Evolutionary conservation across 2,113 vertebrate genomes (phyloP).

Genomic region (Phalacrocorax brasilianus): DNA sequence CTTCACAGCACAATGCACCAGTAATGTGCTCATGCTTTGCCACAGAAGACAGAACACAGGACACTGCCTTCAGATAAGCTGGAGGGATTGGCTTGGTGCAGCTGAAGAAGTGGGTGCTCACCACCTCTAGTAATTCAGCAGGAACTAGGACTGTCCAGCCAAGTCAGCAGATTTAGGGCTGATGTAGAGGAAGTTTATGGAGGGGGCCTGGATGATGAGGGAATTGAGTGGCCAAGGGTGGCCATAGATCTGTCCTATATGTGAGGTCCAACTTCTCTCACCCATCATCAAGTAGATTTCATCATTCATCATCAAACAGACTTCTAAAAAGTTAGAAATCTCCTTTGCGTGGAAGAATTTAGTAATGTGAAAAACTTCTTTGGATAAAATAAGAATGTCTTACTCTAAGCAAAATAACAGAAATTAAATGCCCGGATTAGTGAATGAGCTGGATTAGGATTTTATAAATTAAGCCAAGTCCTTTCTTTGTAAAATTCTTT

Average conservation of each 20-base stretch:
- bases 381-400: neutral
- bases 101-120: neutral
- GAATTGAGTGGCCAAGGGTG: neutral
- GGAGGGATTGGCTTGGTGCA: neutral
- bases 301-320: neutral
- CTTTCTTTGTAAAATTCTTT: neutral
- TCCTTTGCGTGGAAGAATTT: neutral
- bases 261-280: neutral
- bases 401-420: neutral
- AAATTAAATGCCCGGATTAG: neutral
- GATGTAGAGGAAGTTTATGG: neutral
- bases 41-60: neutral
- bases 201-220: neutral
- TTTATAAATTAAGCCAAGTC: neutral
- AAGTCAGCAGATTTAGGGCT: neutral
- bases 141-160: neutral
- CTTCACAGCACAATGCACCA: neutral
- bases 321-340: neutral
- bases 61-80: neutral
- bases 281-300: neutral
- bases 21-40: accelerated
- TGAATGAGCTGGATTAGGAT: neutral
- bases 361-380: neutral
- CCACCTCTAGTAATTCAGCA: neutral
- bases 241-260: neutral